Evolutionary conservation across 2,888 invertebrate species (phyloP).

Genomic region (Steromphala cineraria): DNA sequence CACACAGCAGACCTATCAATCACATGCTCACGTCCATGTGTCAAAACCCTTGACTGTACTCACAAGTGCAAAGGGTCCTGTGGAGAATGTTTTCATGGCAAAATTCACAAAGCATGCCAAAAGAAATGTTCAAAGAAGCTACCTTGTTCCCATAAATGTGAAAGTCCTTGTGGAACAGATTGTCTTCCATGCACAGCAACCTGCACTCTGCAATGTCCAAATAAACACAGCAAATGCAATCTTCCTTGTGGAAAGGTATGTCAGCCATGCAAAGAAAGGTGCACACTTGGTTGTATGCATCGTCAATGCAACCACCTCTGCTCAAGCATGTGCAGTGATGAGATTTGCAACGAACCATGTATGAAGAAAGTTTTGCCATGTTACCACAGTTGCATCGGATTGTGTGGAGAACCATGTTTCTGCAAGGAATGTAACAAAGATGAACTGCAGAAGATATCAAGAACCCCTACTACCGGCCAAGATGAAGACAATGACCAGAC

Average conservation of each 20-base stretch:
- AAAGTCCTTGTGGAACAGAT: constrained; percentile 57
- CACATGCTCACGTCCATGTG: constrained; percentile 50
- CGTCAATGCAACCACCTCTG: no score
- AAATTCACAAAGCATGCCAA: constrained; percentile 78
- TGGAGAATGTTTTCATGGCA: constrained; percentile 79
- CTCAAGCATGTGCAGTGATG: no score
- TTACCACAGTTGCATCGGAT: constrained; percentile 80
- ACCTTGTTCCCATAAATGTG: constrained; percentile 75
- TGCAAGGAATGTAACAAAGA: constrained; percentile 79
- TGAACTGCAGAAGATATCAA: no score
- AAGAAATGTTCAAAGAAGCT: constrained; percentile 76
- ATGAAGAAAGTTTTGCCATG: constrained; percentile 74
- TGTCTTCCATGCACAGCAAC: constrained; percentile 70
- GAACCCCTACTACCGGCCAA: no score
- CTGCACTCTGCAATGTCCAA: constrained; percentile 70
- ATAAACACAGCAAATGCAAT: constrained; percentile 55
- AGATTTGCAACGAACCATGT: constrained; percentile 46
- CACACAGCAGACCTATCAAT: constrained; percentile 35
- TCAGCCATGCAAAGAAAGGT: constrained; percentile 51
- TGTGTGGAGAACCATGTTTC: constrained; percentile 84
- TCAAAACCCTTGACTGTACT: constrained; percentile 51
- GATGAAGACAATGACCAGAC: no score
- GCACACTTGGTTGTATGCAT: no score
- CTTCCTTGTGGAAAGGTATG: constrained; percentile 71
- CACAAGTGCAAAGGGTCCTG: constrained; percentile 72